Base-by-base conservation (phyloP, 2,113 vertebrate species). In the Nanger granti region DNA sequence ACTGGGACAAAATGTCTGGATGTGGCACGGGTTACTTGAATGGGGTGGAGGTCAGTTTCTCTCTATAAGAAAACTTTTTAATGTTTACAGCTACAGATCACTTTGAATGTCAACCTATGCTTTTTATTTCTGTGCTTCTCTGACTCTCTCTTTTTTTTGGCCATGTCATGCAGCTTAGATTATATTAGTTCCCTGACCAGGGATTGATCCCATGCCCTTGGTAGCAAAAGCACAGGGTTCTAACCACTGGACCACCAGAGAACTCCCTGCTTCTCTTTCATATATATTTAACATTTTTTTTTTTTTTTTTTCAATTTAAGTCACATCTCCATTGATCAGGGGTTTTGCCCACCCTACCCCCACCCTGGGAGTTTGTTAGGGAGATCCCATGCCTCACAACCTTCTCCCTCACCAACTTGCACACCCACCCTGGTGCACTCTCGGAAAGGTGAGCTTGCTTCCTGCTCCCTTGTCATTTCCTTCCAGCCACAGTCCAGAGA, bases 331-430 rank as follows among this genome's bases (percentile, higher is more conserved):
- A 52, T 17, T 44, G 14, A 29, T 26, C 18, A 41, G 10, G 34
- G 44, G 5, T 76, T 59, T 62, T 6, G 2, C 17, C 20, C 7
- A 4, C 24, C 4, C 34, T 2, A 4, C 64, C 3, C 2, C 64
- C 0, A 5, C 54, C 60, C 44, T 1, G 20, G 44, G 44, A 44
- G 20, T 54, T 79, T 44, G 64, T 52, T 37, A 17, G 22, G 49
- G 24, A 49, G 37, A 54, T 17, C 37, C 52, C 79, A 49, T 6
- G 47, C 6, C 37, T 13, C 15, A 20, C 15, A 10, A 4, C 13
- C 44, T 73, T 34, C 64, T n/a, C 44, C 34, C 44, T 91, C 37
- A 31, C 41, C 89, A 44, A 11, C 28, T 14, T 20, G 82, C 7
- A 20, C 12, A 9, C 28, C 37, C 7, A 44, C 29, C 54, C 20